A percentile compares a stretch with the other conserved stretches of the same genome.
phyloP scores from a whole-genome alignment of 2,888 invertebrate genomes.

The Bursaphelenchus okinawaensis region DNA sequence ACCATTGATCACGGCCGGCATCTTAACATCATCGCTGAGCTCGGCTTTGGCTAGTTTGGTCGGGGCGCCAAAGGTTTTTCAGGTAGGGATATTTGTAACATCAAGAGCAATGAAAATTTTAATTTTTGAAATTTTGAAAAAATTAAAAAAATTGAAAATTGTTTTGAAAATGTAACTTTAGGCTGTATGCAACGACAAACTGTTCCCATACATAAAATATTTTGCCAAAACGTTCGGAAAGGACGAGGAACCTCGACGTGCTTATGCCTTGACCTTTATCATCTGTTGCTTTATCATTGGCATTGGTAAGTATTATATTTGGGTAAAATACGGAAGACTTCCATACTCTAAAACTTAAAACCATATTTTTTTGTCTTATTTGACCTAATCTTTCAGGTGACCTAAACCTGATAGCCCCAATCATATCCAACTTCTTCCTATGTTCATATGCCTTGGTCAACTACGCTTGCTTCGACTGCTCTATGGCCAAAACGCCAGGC shows the following conservation, averaged over 20 bases:
- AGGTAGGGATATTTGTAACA: too few relatives aligned
- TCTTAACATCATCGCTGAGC: constrained; percentile 89
- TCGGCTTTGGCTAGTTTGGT: constrained; percentile 88
- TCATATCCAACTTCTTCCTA: constrained; percentile 86
- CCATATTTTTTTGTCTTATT: neutral
- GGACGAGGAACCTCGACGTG: constrained; percentile 68
- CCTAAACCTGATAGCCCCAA: constrained; percentile 77
- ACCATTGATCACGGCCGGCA: constrained; percentile 85
- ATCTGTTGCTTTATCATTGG: constrained; percentile 74
- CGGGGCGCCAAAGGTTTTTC: constrained; percentile 71
- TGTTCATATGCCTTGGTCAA: constrained; percentile 86
- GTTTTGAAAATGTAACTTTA: constrained; percentile 36
- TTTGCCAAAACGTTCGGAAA: constrained; percentile 71
- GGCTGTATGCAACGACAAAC: constrained; percentile 83
- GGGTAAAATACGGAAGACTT: neutral
- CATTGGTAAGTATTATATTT: constrained; percentile 67
- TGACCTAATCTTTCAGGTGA: constrained; percentile 65
- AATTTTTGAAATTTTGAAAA: too few relatives aligned
- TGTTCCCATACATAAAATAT: constrained; percentile 76
- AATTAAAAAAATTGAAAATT: neutral
- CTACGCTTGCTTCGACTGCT: constrained; percentile 87
- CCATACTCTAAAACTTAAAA: neutral
- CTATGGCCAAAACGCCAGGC: constrained; percentile 62
- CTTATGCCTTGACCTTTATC: constrained; percentile 82
- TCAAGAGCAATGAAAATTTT: too few relatives aligned